Evolutionary conservation across 2,113 vertebrate species (phyloP), one percentile per base, ranked within the genome.

Genomic region (Malurus melanocephalus): DNA sequence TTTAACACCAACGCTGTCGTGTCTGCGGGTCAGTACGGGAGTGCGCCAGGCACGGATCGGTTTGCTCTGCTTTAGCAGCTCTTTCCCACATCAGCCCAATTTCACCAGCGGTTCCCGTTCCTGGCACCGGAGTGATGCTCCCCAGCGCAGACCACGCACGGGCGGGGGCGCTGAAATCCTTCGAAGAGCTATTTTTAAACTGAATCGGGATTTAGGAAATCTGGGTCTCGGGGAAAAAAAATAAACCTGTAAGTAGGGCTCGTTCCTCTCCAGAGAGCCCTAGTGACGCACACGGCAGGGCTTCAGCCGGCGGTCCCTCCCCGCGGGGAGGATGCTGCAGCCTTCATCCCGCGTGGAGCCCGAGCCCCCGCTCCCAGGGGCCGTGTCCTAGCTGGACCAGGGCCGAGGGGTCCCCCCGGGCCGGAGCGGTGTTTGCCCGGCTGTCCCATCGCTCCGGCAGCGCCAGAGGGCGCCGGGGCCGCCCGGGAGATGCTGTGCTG

Each of bases 41-140:
- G 18, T 1, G 11, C 5, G 5, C 0, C 1, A 3, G 48, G 5
- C 23, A 9, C 22, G 16, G 9, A 13, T 26, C 38, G 2, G 11
- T 45, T 49, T 7, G 16, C 22, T 15, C 22, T 35, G 35, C 28
- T 38, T 14, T 11, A 15, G 52, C 2, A 45, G 40, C 20, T 1
- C 16, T 20, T 57, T 22, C 6, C 45, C 23, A 4, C n/a, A 27
- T 61, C 62, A 67, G 23, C 61, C 53, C 16, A 0, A 17, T 62
- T 61, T 33, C 67, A 12, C 22, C 40, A 3, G 14, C 20, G 9
- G 43, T 16, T 10, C 42, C n/a, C 0, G 2, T 7, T 62, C 33
- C 66, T 40, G 48, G 3, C n/a, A 1, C 11, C 2, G 43, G 0
- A 33, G n/a, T 9, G 52, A 73, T 28, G 67, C 32, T 80, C 38